Evolutionary conservation across 2,797 vertebrate genomes (phyloP), one percentile per base, ranked within the genome.

Genomic region (Babyrousa celebensis): DNA sequence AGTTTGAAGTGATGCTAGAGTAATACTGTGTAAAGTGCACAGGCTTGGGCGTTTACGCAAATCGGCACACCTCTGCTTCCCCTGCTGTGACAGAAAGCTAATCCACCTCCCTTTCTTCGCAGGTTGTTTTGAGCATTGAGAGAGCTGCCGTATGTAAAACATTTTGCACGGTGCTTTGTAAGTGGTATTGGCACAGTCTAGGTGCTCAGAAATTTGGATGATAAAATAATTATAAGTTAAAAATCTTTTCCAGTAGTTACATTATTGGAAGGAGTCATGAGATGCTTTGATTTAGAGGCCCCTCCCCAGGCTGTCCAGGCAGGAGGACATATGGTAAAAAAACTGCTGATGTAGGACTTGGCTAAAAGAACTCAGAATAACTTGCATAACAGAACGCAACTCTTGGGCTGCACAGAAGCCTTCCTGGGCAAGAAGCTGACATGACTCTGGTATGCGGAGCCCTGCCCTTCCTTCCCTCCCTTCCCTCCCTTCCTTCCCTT

Each of bases 151-250:
- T 48, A 25, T 86, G 68, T 70, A 56, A 68, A 79, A 60, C 74
- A 68, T 67, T 72, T 85, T 68, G 20, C 25, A 74, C 12, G 56
- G 85, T 4, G 5, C 60, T 58, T 80, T 82, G 54, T 78, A 68
- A 86, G 54, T 65, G 83, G 43, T 83, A 36, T 12, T 54, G 32
- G 32, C 32, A 56, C 20, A 48, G 75, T 75, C n/a, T 68, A 77
- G 27, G 32, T 85, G 18, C 52, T 96, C 68, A 82, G n/a, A 90
- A 79, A 65, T n/a, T 89, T 90, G 32, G 58, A 68, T 74, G 89
- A 84, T 72, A 48, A 83, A 88, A 62, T 32, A 54, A 43, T n/a
- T 75, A 11, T 75, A 29, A 54, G 85, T 83, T 89, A 1, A 72
- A 89, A 87, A 11, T 78, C 56, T 84, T 91, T n/a, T 86, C 43